A percentile compares a stretch with the other conserved stretches of the same genome.
These are phyloP conservation scores for Oegoconia quadripuncta DNA, from an alignment of 2,888 invertebrate genomes.

Conservation along the genomic window DNA sequence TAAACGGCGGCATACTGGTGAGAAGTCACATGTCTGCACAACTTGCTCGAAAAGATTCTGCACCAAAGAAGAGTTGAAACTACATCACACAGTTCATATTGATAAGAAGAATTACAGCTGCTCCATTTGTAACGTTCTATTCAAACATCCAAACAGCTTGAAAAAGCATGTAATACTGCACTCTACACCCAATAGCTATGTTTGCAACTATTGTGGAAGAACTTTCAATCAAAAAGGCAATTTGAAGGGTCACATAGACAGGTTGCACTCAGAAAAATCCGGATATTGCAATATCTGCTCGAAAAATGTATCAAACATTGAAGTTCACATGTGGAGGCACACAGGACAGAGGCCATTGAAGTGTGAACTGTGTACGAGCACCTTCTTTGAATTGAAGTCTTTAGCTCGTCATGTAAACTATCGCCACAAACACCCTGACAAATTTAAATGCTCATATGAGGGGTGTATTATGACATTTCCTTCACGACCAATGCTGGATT, in stretches of 20 bases:
- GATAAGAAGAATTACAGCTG: conserved; percentile 52
- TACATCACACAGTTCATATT: conserved; percentile 49
- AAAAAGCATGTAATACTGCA: conserved; percentile 69
- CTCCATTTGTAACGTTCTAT: conserved; percentile 59
- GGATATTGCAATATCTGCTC: conserved; percentile 70
- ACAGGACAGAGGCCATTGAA: conserved; percentile 68
- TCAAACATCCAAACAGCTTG: conserved; percentile 71
- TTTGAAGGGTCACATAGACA: conserved; percentile 70
- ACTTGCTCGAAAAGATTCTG: conserved; percentile 54
- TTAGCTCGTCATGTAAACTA: conserved; percentile 60
- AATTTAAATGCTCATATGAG: conserved; percentile 48
- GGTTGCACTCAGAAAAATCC: conserved; percentile 74
- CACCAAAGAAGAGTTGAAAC: conserved; percentile 53
- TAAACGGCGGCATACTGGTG: conserved; percentile 46
- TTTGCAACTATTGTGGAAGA: conserved; percentile 59
- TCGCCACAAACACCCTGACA: conserved; percentile 53
- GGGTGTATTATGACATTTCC: conserved; percentile 55
- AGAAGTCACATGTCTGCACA: conserved; percentile 44
- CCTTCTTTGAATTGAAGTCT: conserved; percentile 49
- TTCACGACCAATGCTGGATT: conserved; percentile 55
- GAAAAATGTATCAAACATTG: conserved; percentile 73
- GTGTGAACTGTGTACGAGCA: conserved; percentile 57
- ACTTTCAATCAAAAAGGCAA: conserved; percentile 71
- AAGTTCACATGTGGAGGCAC: conserved; percentile 76
- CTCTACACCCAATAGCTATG: conserved; percentile 42